Evolutionary conservation across 2,888 invertebrate genomes (phyloP).

Genomic region (Altica lythri): DNA sequence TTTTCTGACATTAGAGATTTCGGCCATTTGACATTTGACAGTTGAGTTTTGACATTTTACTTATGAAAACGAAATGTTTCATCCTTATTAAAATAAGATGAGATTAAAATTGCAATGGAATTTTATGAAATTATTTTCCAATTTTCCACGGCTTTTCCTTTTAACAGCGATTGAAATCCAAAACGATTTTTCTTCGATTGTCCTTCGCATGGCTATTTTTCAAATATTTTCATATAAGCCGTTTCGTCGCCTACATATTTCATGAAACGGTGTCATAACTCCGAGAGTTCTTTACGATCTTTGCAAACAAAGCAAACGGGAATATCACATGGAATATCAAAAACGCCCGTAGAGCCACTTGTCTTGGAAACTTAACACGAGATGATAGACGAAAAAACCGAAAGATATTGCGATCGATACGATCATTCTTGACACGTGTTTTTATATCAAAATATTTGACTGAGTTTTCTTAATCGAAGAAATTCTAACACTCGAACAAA

Average conservation of each 20-base stretch:
- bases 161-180: conserved; percentile 20
- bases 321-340: conserved; percentile 18
- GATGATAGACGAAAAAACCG: not conserved
- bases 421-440: conserved; percentile 15
- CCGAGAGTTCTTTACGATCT: conserved; percentile 41
- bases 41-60: too few relatives aligned
- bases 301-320: conserved; percentile 37
- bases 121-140: conserved; percentile 24
- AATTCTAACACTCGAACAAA: too few relatives aligned
- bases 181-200: conserved; percentile 23
- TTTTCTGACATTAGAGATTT: too few relatives aligned
- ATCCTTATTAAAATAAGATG: conserved; percentile 42
- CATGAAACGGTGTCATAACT: conserved; percentile 46
- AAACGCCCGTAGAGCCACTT: conserved; percentile 10
- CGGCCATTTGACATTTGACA: too few relatives aligned
- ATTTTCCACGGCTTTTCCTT: too few relatives aligned
- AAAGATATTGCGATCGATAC: conserved; percentile 9
- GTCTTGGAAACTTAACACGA: conserved; percentile 13
- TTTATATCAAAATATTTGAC: too few relatives aligned
- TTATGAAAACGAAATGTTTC: conserved; percentile 38
- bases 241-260: conserved; percentile 45
- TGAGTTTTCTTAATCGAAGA: too few relatives aligned
- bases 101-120: conserved; percentile 33
- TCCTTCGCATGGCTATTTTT: conserved; percentile 39
- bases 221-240: conserved; percentile 38